phyloP scores from a whole-genome alignment of 2,888 invertebrate genomes.

The Bibio marci region DNA sequence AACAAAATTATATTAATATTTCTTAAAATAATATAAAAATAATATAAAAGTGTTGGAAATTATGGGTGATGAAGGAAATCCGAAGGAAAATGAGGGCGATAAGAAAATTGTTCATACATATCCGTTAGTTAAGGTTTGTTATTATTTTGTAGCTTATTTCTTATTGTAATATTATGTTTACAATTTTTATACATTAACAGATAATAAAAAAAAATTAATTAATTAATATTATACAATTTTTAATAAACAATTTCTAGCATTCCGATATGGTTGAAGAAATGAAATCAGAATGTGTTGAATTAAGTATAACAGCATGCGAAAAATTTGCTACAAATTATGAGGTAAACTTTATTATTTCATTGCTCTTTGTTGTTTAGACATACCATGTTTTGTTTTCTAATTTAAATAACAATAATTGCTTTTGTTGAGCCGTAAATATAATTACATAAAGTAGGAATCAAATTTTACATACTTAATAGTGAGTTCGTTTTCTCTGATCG shows the following conservation, averaged over 20 bases:
- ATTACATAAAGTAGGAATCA: no score
- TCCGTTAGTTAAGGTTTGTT: slow-evolving; percentile 65
- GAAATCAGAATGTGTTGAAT: slow-evolving; percentile 74
- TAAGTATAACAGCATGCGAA: slow-evolving; percentile 86
- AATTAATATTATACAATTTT: slow-evolving; percentile 5
- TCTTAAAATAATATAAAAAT: no score
- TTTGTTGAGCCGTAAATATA: no score
- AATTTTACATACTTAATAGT: no score
- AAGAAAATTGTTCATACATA: slow-evolving; percentile 65
- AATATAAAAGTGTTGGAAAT: no score
- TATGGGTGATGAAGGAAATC: slow-evolving; percentile 16
- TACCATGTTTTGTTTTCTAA: neutral
- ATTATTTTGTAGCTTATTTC: no score
- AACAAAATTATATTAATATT: no score
- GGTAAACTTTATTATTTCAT: slow-evolving; percentile 27
- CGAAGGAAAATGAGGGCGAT: slow-evolving; percentile 27
- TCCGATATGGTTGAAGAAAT: slow-evolving; percentile 91
- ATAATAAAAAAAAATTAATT: slow-evolving; percentile 3
- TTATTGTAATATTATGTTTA: no score
- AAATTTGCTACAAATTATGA: slow-evolving; percentile 75
- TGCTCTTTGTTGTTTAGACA: neutral
- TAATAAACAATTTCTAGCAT: slow-evolving; percentile 36
- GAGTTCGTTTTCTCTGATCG: no score
- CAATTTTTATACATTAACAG: no score
- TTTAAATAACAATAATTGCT: no score